phyloP scores from a whole-genome alignment of 2,797 vertebrate species.

The Chromis chromis region DNA sequence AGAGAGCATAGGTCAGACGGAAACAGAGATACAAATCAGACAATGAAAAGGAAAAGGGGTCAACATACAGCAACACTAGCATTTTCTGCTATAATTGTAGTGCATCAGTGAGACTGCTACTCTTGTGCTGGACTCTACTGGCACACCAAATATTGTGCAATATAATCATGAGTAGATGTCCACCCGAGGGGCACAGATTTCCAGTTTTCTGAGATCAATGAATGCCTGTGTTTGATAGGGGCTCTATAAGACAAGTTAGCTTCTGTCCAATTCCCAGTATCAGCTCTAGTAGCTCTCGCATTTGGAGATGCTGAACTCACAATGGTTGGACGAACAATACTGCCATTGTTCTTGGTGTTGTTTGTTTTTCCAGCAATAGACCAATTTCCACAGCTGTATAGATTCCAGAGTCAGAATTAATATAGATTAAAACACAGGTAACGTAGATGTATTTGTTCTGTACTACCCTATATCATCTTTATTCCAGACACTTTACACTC shows the following conservation, averaged over 20 bases:
- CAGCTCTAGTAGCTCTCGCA: constrained; percentile 17
- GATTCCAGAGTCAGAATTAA: constrained; percentile 21
- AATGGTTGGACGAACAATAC: constrained; percentile 38
- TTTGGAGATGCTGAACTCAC: constrained; percentile 26
- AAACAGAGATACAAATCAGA: constrained; percentile 41
- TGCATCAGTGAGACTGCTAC: not conserved
- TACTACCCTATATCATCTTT: not conserved
- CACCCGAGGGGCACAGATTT: not conserved
- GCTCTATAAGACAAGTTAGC: constrained; percentile 22
- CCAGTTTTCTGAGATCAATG: not conserved
- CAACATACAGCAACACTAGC: not conserved
- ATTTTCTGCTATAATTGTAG: constrained; percentile 27
- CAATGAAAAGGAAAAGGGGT: constrained; percentile 33
- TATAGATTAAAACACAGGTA: constrained; percentile 8
- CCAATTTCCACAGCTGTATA: constrained; percentile 11
- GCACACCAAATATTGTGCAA: constrained; percentile 7
- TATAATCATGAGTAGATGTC: not conserved
- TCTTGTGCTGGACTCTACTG: not conserved
- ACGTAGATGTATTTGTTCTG: constrained; percentile 19
- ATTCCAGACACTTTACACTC: not conserved
- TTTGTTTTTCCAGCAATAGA: constrained; percentile 22
- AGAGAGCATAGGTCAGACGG: constrained; percentile 37
- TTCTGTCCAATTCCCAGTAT: constrained; percentile 39
- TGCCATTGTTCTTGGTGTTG: constrained; percentile 27
- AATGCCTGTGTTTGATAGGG: not conserved